A percentile compares a stretch with the other conserved stretches of the same genome.
phyloP scores from a whole-genome alignment of 2,797 vertebrate species.

The Oceanodroma leucorhoa region DNA sequence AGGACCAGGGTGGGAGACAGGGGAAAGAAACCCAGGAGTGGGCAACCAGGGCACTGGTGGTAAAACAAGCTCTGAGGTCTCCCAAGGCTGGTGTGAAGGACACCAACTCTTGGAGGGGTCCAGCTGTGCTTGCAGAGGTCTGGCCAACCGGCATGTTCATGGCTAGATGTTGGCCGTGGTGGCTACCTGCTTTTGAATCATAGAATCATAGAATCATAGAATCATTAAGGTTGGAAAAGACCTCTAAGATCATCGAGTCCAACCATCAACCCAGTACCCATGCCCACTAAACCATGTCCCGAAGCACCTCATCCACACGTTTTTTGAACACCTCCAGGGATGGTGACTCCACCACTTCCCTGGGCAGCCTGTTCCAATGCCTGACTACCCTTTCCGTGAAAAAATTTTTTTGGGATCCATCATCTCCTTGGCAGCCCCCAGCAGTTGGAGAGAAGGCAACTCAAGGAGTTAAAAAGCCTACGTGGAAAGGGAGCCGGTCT shows the following conservation, averaged over 20 bases:
- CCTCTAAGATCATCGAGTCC: no score
- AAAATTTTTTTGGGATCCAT: neutral
- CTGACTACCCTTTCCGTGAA: no score
- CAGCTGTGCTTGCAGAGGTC: neutral
- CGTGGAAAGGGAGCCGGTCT: neutral
- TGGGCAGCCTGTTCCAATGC: no score
- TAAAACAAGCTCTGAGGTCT: neutral
- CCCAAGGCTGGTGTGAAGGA: neutral
- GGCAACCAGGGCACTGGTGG: neutral
- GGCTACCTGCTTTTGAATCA: neutral
- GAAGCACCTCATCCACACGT: no score
- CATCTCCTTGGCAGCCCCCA: neutral
- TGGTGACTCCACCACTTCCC: no score
- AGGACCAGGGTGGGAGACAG: neutral
- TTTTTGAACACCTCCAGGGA: no score
- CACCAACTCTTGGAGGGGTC: neutral
- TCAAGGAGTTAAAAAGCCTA: neutral
- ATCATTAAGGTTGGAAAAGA: no score
- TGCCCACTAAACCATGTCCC: no score
- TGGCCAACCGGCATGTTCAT: neutral
- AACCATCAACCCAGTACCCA: no score
- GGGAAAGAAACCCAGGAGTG: neutral
- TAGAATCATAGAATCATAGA: no score
- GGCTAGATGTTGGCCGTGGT: neutral
- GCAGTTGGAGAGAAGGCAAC: neutral